These are phyloP conservation scores for Sceloporus undulatus DNA, from an alignment of 2,113 vertebrate genomes.

Conservation along the genomic window DNA sequence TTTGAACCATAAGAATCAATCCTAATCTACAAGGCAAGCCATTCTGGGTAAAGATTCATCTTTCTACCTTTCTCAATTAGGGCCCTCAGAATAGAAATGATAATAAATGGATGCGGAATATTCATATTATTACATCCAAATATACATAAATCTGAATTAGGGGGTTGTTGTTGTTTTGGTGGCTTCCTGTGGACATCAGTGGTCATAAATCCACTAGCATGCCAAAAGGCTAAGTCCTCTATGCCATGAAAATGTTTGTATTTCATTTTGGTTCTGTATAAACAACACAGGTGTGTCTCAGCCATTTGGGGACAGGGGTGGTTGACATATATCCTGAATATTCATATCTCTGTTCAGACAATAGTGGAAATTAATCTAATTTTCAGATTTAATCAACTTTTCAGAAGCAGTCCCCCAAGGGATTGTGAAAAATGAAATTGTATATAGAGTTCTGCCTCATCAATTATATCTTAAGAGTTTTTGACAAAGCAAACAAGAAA, in stretches of 20 bases:
- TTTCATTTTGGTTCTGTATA: not conserved
- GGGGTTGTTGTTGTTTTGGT: not conserved
- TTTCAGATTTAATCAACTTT: conserved; percentile 60
- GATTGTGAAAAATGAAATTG: conserved; percentile 56
- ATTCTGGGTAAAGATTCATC: not conserved
- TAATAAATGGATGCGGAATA: not conserved
- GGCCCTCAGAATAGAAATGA: not conserved
- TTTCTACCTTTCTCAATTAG: not conserved
- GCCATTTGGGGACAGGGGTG: not conserved
- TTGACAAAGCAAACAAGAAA: conserved; percentile 37
- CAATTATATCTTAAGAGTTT: conserved; percentile 14
- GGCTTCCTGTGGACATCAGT: not conserved
- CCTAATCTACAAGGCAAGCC: not conserved
- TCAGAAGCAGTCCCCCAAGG: conserved; percentile 39
- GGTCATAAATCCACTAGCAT: not conserved
- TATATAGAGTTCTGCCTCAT: conserved; percentile 35
- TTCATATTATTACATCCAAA: not conserved
- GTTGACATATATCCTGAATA: not conserved
- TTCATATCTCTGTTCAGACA: conserved; percentile 17
- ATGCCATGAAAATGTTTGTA: not conserved
- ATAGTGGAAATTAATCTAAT: conserved; percentile 44
- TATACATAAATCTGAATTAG: not conserved
- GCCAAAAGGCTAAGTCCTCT: not conserved
- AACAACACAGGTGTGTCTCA: not conserved
- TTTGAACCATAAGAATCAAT: not conserved